Evolutionary conservation across 2,113 vertebrate species (phyloP).

Genomic region (Sterna hirundo): DNA sequence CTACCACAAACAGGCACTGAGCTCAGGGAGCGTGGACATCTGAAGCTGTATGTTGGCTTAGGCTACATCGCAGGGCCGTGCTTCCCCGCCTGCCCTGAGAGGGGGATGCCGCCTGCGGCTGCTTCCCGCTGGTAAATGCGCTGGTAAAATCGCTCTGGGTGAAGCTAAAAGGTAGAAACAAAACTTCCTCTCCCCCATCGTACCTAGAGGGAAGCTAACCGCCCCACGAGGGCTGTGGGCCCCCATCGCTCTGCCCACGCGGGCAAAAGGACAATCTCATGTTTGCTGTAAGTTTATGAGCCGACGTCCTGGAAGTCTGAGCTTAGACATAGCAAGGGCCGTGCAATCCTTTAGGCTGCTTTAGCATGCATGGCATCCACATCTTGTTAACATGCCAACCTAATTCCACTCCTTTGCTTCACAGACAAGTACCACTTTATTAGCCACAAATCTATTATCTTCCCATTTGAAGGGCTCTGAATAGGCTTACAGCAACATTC

Average conservation of each 20-base stretch:
- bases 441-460: conserved; percentile 60
- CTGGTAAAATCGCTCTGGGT: background rate
- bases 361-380: background rate
- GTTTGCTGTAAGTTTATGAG: background rate
- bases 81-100: background rate
- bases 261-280: background rate
- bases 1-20: background rate
- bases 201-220: background rate
- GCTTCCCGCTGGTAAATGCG: background rate
- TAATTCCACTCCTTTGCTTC: conserved; percentile 68
- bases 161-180: background rate
- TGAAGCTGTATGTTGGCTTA: background rate
- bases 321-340: background rate
- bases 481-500: conserved; percentile 51
- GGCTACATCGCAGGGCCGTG: fast-evolving
- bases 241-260: background rate
- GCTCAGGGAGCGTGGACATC: background rate
- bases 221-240: background rate
- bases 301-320: background rate
- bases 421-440: conserved; percentile 69
- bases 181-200: background rate
- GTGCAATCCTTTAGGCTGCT: background rate
- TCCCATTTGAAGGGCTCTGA: conserved; percentile 53
- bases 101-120: fast-evolving
- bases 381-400: conserved; percentile 49